Evolutionary conservation across 2,797 vertebrate species (phyloP), one percentile per base, ranked within the genome.

Genomic region (Acridotheres tristis): DNA sequence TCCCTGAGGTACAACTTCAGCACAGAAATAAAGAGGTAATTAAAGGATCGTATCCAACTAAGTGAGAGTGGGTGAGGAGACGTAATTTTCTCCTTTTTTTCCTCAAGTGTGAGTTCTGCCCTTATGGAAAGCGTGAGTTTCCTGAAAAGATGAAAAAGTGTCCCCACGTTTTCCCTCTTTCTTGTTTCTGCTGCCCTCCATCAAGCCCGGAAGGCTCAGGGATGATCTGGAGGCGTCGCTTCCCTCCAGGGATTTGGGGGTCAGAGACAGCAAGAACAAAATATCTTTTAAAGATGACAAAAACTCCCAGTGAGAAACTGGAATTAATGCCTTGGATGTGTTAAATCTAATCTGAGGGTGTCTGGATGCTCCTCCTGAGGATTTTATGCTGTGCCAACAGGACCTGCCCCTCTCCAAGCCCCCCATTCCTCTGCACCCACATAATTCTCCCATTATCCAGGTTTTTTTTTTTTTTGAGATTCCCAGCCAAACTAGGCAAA

Each of bases 1-100:
- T 73, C 79, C 48, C 62, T 0, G 13, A 94, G 91, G 87, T 79
- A 79, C 76, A 91, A 91, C 89, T 94, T 94, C 62, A 94, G 81
- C 88, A 32, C 36, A 54, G 34, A 78, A 66, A 54, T 68, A 23
- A 62, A 91, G 92, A 93, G 76, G 92, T 93, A 96, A 98, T 98
- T 97, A 97, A 94, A 81, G 59, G 89, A 91, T 96, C 63, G 36
- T 89, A 94, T 85, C 36, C 42, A 92, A 74, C 90, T 80, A 32
- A 88, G 74, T 17, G 51, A 66, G 89, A 85, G 67, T 58, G 8
- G 2, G 83, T 93, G 81, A 84, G 91, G 51, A 89, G 55, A 14
- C 23, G 85, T n/a, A 65, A 61, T 72, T 97, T 69, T 72, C n/a
- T 21, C 36, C n/a, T 53, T 51, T 72, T 53, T 42, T 32, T 5